A percentile compares a stretch with the other conserved stretches of the same genome.
phyloP scores from a whole-genome alignment of 2,888 invertebrate species.

The Drosophila lutescens region DNA sequence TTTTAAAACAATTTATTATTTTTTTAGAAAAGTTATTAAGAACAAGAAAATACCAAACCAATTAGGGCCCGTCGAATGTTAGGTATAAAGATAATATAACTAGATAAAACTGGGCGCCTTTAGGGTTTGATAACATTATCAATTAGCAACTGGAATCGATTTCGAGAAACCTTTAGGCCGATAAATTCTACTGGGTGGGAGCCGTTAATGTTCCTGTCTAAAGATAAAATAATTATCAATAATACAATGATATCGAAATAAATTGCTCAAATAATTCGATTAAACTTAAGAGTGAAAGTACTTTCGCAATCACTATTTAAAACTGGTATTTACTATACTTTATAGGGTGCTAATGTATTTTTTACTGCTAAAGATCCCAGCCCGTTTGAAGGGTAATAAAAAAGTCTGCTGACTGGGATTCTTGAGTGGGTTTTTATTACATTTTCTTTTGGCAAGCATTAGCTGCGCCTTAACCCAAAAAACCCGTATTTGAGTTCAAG shows the following conservation, averaged over 20 bases:
- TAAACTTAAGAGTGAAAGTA: background rate
- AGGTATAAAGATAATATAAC: background rate
- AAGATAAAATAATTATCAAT: too few species aligned
- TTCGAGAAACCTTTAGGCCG: background rate
- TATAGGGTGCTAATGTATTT: background rate
- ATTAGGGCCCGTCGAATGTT: background rate
- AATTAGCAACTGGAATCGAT: background rate
- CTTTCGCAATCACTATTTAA: background rate
- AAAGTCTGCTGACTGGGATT: background rate
- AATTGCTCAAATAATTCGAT: too few species aligned
- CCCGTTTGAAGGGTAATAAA: slow-evolving; percentile 10
- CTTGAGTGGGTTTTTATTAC: background rate
- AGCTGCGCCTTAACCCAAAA: slow-evolving; percentile 41
- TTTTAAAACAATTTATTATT: background rate
- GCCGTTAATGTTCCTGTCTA: too few species aligned
- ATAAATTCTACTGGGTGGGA: too few species aligned
- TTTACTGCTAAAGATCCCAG: background rate
- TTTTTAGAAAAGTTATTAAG: background rate
- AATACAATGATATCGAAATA: too few species aligned
- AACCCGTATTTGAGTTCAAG: slow-evolving; percentile 65
- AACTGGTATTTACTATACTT: background rate
- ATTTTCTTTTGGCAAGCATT: slow-evolving; percentile 16
- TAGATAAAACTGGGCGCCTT: background rate
- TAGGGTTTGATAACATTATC: background rate
- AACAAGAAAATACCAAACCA: background rate